Conservation (phyloP, 2,113 vertebrate species). For the Pygoscelis adeliae region DNA sequence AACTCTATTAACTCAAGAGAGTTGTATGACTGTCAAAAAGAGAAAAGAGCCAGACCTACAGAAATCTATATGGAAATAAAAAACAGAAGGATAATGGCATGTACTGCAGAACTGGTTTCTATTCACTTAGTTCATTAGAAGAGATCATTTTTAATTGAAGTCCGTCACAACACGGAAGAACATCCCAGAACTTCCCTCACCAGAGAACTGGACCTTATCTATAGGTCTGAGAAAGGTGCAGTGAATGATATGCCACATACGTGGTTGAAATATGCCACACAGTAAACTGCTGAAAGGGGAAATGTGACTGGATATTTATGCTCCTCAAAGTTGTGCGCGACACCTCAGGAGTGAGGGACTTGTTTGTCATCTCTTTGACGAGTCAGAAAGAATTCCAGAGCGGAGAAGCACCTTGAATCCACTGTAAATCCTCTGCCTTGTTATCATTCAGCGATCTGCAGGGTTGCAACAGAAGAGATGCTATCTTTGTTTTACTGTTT, state of each 20-base stretch:
- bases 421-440: constrained; percentile 56
- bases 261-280: background rate
- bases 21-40: background rate
- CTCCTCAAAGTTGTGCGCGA: background rate
- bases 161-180: background rate
- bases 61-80: background rate
- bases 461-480: background rate
- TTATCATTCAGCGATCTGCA: constrained; percentile 58
- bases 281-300: background rate
- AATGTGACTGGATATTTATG: constrained; percentile 45
- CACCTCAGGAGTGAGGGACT: constrained; percentile 26
- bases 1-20: background rate
- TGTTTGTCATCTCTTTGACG: constrained; percentile 66
- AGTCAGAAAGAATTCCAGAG: constrained; percentile 49
- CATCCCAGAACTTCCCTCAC: background rate
- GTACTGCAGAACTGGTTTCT: background rate
- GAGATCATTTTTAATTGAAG: background rate
- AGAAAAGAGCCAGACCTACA: background rate
- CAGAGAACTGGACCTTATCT: background rate
- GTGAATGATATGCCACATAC: background rate
- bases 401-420: constrained; percentile 35
- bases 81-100: background rate
- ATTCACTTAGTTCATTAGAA: background rate
- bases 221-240: background rate
- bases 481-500: constrained; percentile 26